Percentiles rank a stretch among this genome's conserved stretches.
Conservation (phyloP, 2,888 invertebrate genomes). For the Rhingia rostrata region DNA sequence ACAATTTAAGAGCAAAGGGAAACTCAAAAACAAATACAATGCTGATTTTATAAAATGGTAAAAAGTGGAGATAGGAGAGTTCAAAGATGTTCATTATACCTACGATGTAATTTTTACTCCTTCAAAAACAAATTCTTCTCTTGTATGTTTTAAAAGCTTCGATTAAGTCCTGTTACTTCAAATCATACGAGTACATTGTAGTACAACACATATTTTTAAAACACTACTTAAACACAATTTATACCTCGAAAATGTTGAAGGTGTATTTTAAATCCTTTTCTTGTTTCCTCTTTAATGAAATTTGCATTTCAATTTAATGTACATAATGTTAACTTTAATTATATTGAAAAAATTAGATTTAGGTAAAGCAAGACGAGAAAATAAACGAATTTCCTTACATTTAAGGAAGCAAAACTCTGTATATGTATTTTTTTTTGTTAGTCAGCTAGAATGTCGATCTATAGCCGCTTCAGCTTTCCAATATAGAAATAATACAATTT, state of each 20-base stretch:
- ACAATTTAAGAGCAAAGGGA: too few relatives aligned
- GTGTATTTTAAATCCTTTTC: not conserved
- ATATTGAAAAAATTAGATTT: not conserved
- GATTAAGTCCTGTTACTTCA: not conserved
- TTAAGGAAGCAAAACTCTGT: not conserved
- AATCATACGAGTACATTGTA: not conserved
- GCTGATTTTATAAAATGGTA: too few relatives aligned
- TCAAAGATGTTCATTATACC: too few relatives aligned
- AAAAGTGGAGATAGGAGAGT: too few relatives aligned
- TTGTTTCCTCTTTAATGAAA: constrained; percentile 1
- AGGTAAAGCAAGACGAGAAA: not conserved
- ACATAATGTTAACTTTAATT: constrained; percentile 1
- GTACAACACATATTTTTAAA: not conserved
- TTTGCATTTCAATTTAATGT: not conserved
- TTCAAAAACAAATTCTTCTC: too few relatives aligned
- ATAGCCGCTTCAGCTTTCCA: too few relatives aligned
- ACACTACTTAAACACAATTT: not conserved
- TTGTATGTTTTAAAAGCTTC: too few relatives aligned
- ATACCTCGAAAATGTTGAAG: not conserved
- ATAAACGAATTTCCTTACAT: not conserved
- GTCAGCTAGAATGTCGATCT: too few relatives aligned
- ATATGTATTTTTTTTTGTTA: too few relatives aligned
- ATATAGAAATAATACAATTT: too few relatives aligned
- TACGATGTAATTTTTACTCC: too few relatives aligned
- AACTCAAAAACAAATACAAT: too few relatives aligned